Percentiles rank a stretch among this genome's conserved stretches.
Conservation (phyloP, 2,797 vertebrate species). For the Coranthus polyacanthus region DNA sequence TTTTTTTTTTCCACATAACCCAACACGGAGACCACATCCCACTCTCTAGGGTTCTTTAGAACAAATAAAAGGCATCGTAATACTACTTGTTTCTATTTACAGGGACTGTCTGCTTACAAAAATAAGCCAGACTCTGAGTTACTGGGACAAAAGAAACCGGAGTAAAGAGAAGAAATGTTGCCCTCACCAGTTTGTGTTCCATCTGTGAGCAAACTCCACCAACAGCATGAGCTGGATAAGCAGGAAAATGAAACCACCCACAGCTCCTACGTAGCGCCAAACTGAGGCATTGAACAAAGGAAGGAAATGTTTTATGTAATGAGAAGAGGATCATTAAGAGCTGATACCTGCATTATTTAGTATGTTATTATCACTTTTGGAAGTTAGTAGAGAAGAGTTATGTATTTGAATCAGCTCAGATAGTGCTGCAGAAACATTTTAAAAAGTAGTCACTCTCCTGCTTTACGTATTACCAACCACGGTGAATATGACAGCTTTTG, state of each 20-base stretch:
- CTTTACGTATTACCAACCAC: no score
- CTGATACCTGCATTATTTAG: background rate
- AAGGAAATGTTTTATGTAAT: background rate
- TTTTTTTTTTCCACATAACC: conserved; percentile 18
- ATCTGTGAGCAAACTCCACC: conserved; percentile 97
- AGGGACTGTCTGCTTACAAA: background rate
- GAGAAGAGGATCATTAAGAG: background rate
- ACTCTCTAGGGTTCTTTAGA: conserved; percentile 22
- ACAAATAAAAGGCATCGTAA: conserved; percentile 19
- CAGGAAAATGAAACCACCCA: conserved; percentile 90
- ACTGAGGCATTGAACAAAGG: conserved; percentile 77
- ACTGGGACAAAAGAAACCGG: background rate
- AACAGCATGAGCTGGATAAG: conserved; percentile 94
- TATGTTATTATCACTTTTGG: background rate
- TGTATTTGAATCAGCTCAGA: background rate
- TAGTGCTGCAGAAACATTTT: no score
- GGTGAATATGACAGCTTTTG: no score
- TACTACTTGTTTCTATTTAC: conserved; percentile 17
- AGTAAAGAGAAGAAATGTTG: conserved; percentile 10
- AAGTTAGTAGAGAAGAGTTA: background rate
- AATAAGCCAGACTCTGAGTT: background rate
- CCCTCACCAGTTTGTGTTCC: conserved; percentile 98
- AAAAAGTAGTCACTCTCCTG: no score
- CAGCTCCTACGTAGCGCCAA: conserved; percentile 93
- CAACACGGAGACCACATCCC: background rate